These are phyloP conservation scores for Desmodus rotundus DNA, from an alignment of 2,113 vertebrate genomes.

Conservation along the genomic window DNA sequence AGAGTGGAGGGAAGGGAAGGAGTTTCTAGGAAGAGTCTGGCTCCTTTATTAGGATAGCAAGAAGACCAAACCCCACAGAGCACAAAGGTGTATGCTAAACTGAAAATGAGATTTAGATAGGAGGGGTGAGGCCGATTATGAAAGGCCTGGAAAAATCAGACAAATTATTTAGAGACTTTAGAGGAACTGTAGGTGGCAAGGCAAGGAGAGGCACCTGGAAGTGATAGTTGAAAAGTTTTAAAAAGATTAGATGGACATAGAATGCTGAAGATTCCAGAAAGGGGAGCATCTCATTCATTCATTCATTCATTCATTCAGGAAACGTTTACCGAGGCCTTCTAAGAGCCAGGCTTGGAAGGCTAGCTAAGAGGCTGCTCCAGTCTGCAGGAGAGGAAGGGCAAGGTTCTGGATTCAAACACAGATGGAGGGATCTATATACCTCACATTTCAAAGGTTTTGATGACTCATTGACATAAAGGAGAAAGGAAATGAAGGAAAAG, in stretches of 20 bases:
- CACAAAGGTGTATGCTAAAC: neutral
- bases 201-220: neutral
- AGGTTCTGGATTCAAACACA: neutral
- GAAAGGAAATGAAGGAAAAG: neutral
- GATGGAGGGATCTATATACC: neutral
- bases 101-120: neutral
- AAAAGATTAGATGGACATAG: neutral
- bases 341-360: neutral
- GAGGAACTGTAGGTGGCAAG: neutral
- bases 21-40: neutral
- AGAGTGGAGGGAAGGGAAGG: no score
- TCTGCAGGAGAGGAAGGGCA: neutral
- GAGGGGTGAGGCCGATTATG: neutral
- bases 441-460: conserved; percentile 11
- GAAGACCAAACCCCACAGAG: neutral
- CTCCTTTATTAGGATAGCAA: neutral
- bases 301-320: neutral
- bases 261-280: neutral
- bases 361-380: neutral
- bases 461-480: conserved; percentile 12
- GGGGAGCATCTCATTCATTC: neutral
- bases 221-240: neutral
- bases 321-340: neutral
- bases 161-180: neutral
- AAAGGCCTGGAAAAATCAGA: neutral